A percentile compares a stretch with the other conserved stretches of the same genome.
Conservation (phyloP, 2,113 vertebrate species). For the Neogobius melanostomus region DNA sequence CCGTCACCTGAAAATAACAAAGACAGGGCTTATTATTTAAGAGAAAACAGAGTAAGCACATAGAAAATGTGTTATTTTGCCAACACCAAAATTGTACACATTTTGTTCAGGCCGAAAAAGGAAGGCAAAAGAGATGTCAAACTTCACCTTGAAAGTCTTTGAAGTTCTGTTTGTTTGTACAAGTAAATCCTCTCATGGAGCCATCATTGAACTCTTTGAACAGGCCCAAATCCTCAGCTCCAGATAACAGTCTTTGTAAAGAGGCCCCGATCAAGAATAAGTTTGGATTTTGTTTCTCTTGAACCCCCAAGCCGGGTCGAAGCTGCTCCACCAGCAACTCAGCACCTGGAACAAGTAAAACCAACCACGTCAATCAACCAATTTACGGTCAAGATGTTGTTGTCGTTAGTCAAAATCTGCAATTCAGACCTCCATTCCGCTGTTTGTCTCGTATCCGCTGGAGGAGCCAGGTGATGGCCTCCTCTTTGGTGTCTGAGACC, state of each 20-base stretch:
- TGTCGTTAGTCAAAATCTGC: neutral
- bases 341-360: slow-evolving; percentile 75
- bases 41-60: neutral
- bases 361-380: neutral
- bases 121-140: neutral
- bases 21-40: neutral
- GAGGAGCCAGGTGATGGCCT: slow-evolving; percentile 87
- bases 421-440: slow-evolving; percentile 81
- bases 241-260: slow-evolving; percentile 80
- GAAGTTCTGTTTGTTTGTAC: slow-evolving; percentile 83
- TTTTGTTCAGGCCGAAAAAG: too few relatives aligned
- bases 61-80: neutral
- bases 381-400: neutral
- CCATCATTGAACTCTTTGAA: slow-evolving; percentile 90
- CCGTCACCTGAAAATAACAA: slow-evolving; percentile 82
- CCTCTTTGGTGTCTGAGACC: slow-evolving; percentile 79
- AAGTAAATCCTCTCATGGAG: slow-evolving; percentile 90
- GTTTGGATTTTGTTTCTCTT: slow-evolving; percentile 78
- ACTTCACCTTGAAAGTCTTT: slow-evolving; percentile 84
- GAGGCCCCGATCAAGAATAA: slow-evolving; percentile 88
- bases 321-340: slow-evolving; percentile 86
- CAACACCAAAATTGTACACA: too few relatives aligned
- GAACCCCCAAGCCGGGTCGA: slow-evolving; percentile 49
- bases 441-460: slow-evolving; percentile 84
- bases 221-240: slow-evolving; percentile 88